Conservation (phyloP, 2,888 invertebrate genomes). For the Protonemura montana region DNA sequence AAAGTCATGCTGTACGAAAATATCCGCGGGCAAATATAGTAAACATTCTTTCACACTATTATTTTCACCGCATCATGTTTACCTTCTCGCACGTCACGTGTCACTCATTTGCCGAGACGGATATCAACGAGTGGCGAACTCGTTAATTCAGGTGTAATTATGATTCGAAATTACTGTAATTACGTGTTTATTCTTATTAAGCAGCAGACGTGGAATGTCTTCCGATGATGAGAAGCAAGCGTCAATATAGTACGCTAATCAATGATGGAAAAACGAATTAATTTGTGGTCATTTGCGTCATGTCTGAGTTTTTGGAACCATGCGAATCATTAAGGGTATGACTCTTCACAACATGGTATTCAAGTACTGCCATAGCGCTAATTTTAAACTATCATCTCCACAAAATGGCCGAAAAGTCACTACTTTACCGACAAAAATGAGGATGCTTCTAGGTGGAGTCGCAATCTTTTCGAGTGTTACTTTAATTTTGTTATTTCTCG, state of each 20-base stretch:
- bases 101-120: background rate
- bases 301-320: too few relatives aligned
- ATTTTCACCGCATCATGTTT: background rate
- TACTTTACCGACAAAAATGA: too few relatives aligned
- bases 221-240: background rate
- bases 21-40: constrained; percentile 12
- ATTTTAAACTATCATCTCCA: too few relatives aligned
- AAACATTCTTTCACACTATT: background rate
- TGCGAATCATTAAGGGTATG: too few relatives aligned
- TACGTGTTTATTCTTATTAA: background rate
- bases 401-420: too few relatives aligned
- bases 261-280: background rate
- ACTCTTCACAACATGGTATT: too few relatives aligned
- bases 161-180: background rate
- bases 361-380: too few relatives aligned
- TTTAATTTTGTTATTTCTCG: too few relatives aligned
- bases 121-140: background rate
- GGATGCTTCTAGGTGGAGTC: too few relatives aligned
- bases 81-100: background rate
- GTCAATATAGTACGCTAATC: background rate
- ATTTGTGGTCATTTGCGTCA: background rate
- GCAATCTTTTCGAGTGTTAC: too few relatives aligned
- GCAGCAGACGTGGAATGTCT: background rate
- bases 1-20: background rate
- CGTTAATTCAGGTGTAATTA: background rate